A percentile compares a stretch with the other conserved stretches of the same genome.
phyloP scores from a whole-genome alignment of 2,797 vertebrate species.

The Coregonus suidteri region DNA sequence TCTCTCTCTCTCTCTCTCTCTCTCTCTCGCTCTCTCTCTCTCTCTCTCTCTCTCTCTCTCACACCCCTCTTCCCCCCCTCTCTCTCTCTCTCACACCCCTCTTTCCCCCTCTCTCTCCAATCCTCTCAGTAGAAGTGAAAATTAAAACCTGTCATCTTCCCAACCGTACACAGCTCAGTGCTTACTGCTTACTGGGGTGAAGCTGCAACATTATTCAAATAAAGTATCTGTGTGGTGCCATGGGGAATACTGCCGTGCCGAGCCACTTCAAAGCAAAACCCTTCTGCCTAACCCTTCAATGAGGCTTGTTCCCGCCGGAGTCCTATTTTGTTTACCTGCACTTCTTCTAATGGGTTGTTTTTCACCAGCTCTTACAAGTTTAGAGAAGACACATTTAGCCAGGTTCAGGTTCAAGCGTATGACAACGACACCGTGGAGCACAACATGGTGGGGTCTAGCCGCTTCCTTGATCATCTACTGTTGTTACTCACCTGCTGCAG shows the following conservation, averaged over 20 bases:
- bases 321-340: constrained; percentile 78
- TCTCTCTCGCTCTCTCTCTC: constrained; percentile 1
- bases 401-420: constrained; percentile 2
- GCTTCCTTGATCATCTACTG: constrained; percentile 35
- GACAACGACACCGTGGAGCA: neutral
- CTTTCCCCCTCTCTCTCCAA: constrained; percentile 4
- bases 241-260: constrained; percentile 62
- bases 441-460: constrained; percentile 36
- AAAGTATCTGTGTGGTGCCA: constrained; percentile 67
- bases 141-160: constrained; percentile 76
- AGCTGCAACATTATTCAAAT: constrained; percentile 78
- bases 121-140: constrained; percentile 60
- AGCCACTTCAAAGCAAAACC: constrained; percentile 74
- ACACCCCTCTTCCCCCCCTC: neutral
- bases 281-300: constrained; percentile 46
- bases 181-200: constrained; percentile 51
- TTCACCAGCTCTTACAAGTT: constrained; percentile 40
- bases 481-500: constrained; percentile 13
- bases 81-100: neutral
- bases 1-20: constrained; percentile 5
- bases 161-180: constrained; percentile 68
- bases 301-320: constrained; percentile 69
- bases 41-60: neutral
- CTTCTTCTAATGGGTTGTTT: constrained; percentile 77
- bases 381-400: constrained; percentile 14